Percentiles rank a stretch among this genome's conserved stretches.
Conservation (phyloP, 2,888 invertebrate species). For the Baccha elongata region DNA sequence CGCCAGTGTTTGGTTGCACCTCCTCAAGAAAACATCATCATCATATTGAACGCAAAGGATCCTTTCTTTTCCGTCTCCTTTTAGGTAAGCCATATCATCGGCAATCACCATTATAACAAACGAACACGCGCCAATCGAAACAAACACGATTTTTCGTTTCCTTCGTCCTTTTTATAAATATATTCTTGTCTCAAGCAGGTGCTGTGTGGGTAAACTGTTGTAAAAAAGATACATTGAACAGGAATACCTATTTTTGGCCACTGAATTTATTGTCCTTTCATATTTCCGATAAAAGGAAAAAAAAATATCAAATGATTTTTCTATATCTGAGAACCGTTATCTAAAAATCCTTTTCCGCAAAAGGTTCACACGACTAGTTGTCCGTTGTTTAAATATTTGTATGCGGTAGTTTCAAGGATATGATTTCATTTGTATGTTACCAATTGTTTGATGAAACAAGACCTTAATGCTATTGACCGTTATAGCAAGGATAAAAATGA, state of each 20-base stretch:
- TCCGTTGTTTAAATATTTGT: slow-evolving; percentile 32
- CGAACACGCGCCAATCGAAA: slow-evolving; percentile 61
- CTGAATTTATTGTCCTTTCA: slow-evolving; percentile 42
- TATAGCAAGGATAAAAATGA: slow-evolving; percentile 33
- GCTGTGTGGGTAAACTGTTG: slow-evolving; percentile 26
- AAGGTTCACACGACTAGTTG: slow-evolving; percentile 57
- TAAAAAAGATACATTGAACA: slow-evolving; percentile 3
- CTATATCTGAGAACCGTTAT: slow-evolving; percentile 57
- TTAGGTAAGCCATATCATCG: slow-evolving; percentile 29
- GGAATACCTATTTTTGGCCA: slow-evolving; percentile 40
- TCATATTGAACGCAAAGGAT: slow-evolving; percentile 12
- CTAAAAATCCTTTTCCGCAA: slow-evolving; percentile 51
- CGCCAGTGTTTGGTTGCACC: slow-evolving; percentile 36
- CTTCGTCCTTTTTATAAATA: slow-evolving; percentile 32
- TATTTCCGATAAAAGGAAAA: slow-evolving; percentile 22
- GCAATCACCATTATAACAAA: slow-evolving; percentile 35
- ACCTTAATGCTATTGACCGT: slow-evolving; percentile 20
- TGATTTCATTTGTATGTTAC: slow-evolving; percentile 5
- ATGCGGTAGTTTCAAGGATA: slow-evolving; percentile 19
- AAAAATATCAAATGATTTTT: slow-evolving; percentile 61
- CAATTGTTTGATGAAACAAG: slow-evolving; percentile 15
- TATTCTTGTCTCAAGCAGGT: slow-evolving; percentile 46
- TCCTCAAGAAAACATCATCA: slow-evolving; percentile 48
- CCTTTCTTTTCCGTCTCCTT: slow-evolving; percentile 28
- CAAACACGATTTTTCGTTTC: slow-evolving; percentile 13